Base-by-base conservation (phyloP, 2,113 vertebrate species). In the Brachyhypopomus occidentalis region DNA sequence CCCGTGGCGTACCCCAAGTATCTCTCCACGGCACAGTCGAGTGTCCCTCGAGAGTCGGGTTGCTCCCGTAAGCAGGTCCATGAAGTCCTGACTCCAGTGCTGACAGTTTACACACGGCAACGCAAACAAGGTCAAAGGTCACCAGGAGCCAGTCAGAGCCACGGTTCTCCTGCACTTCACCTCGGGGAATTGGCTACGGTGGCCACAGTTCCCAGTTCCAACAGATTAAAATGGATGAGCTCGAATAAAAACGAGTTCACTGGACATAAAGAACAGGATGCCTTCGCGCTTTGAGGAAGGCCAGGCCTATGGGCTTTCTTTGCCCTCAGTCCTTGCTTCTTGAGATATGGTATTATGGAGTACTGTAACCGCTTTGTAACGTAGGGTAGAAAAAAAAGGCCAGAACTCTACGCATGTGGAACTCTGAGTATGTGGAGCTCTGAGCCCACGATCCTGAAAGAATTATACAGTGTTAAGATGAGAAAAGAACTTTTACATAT, bases 121-220 rank as follows among this genome's bases (percentile, higher is more conserved):
- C n/a, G n/a, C n/a, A n/a, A n/a, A n/a, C n/a, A n/a, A 25, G 58
- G 74, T 1, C 38, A 17, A 45, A 70, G 66, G 66, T 70, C 66
- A n/a, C 11, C 36, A 41, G 34, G 7, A 70, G 66, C 66, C 36
- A 70, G 38, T 25, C n/a, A n/a, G 66, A n/a, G 19, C 36, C 12
- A 11, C 12, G 12, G 12, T 52, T 41, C 41, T 41, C 41, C 19
- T 34, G 63, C 27, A 19, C 63, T 66, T 67, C 2, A 14, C 66
- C 66, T 11, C 3, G 2, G 6, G 66, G n/a, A n/a, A n/a, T n/a
- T n/a, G n/a, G n/a, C n/a, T n/a, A n/a, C n/a, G n/a, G n/a, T n/a
- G n/a, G n/a, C n/a, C n/a, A n/a, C n/a, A n/a, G n/a, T n/a, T n/a
- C n/a, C n/a, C n/a, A n/a, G n/a, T n/a, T n/a, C n/a, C n/a, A 30